These are phyloP conservation scores for Mimachlamys varia DNA, from an alignment of 2,888 invertebrate genomes.

Conservation along the genomic window DNA sequence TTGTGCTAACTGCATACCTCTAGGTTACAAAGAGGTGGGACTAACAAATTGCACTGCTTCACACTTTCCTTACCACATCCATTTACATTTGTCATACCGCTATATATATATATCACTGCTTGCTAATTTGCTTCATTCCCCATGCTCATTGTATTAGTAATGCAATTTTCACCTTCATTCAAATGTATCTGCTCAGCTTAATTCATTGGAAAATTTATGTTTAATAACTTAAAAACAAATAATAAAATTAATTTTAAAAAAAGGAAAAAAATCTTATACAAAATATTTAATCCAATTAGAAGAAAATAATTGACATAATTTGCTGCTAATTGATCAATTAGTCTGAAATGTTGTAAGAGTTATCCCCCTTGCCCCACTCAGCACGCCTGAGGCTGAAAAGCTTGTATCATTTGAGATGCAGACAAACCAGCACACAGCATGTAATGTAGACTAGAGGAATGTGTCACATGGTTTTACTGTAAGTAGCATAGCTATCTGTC, in stretches of 20 bases:
- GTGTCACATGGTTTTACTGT: not conserved
- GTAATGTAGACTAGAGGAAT: not conserved
- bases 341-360: not conserved
- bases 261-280: not conserved
- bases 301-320: not conserved
- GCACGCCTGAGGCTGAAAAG: slow-evolving; percentile 12
- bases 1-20: no score
- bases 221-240: not conserved
- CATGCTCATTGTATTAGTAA: not conserved
- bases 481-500: not conserved
- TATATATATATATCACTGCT: slow-evolving; percentile 12
- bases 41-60: slow-evolving; percentile 31
- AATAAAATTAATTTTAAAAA: not conserved
- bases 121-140: not conserved
- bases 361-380: slow-evolving; percentile 1
- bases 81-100: not conserved
- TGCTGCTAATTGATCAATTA: not conserved
- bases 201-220: not conserved
- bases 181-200: not conserved
- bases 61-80: not conserved
- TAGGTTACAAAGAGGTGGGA: not conserved
- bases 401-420: not conserved
- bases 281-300: not conserved
- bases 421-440: not conserved
- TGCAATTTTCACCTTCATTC: not conserved